Percentiles rank a stretch among this genome's conserved stretches.
Conservation (phyloP, 2,888 invertebrate genomes). For the Galerucella nymphaeae region DNA sequence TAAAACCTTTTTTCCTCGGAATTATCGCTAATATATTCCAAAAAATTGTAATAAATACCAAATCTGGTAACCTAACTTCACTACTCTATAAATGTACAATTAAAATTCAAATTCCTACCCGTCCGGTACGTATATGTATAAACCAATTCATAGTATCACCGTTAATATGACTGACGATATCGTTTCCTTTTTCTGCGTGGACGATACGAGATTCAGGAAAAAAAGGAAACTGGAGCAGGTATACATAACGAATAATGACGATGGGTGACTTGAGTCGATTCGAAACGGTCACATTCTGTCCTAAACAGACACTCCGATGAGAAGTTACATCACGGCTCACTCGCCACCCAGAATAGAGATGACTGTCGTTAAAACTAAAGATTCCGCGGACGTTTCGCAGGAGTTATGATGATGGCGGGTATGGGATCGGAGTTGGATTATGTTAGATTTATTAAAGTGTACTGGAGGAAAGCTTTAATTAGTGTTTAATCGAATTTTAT, state of each 20-base stretch:
- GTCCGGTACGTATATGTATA: not conserved
- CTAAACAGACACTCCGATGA: conserved; percentile 52
- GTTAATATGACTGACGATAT: conserved; percentile 50
- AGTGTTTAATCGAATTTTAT: not conserved
- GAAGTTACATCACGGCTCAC: conserved; percentile 54
- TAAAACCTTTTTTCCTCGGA: too few species aligned
- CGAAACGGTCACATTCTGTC: conserved; percentile 54
- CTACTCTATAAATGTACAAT: too few species aligned
- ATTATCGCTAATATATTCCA: too few species aligned
- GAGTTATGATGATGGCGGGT: conserved; percentile 26
- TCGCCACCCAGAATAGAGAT: conserved; percentile 53
- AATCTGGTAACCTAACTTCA: too few species aligned
- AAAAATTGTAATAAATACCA: too few species aligned
- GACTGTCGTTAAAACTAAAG: conserved; percentile 39
- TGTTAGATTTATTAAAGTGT: conserved; percentile 24
- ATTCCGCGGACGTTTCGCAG: conserved; percentile 27
- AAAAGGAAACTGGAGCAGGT: conserved; percentile 13
- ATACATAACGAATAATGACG: conserved; percentile 48
- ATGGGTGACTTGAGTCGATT: conserved; percentile 54
- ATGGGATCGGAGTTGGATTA: conserved; percentile 24
- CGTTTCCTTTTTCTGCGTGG: conserved; percentile 44
- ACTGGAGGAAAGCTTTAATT: not conserved
- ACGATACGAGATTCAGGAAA: conserved; percentile 41
- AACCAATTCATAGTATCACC: not conserved
- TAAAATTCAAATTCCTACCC: not conserved